Evolutionary conservation across 2,113 vertebrate genomes (phyloP).

Genomic region (Microcebus tavaratra): DNA sequence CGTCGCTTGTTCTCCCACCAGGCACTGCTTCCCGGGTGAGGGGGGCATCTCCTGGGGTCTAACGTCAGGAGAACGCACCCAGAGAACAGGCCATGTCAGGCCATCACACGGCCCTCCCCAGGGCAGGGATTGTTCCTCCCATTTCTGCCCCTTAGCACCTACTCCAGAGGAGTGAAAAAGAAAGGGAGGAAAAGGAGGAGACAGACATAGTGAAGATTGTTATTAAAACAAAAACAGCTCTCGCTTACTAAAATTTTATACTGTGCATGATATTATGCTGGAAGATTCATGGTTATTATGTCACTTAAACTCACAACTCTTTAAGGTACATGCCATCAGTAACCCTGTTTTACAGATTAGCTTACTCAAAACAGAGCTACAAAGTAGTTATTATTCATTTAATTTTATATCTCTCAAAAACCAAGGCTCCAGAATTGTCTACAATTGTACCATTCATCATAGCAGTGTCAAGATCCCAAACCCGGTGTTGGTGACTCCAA

Average conservation of each 20-base stretch:
- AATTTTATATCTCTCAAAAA: not conserved
- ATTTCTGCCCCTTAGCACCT: not conserved
- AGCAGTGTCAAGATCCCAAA: not conserved
- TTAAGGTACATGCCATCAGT: not conserved
- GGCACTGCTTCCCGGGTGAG: not conserved
- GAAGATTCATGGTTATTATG: not conserved
- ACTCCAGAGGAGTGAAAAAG: not conserved
- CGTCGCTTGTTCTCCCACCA: not conserved
- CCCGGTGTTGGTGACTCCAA: not conserved
- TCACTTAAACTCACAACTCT: not conserved
- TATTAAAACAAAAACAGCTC: not conserved
- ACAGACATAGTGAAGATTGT: not conserved
- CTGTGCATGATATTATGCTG: not conserved
- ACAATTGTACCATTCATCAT: not conserved
- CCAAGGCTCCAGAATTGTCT: not conserved
- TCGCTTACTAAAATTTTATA: not conserved
- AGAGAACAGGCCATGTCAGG: not conserved
- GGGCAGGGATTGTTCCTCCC: not conserved
- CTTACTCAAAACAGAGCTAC: not conserved
- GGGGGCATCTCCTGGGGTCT: not conserved
- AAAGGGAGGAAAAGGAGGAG: not conserved
- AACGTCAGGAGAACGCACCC: not conserved
- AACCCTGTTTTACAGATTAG: not conserved
- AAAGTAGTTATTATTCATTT: not conserved
- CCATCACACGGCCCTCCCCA: no score